Evolutionary conservation across 2,113 vertebrate genomes (phyloP).

Genomic region (Phasianus colchicus): DNA sequence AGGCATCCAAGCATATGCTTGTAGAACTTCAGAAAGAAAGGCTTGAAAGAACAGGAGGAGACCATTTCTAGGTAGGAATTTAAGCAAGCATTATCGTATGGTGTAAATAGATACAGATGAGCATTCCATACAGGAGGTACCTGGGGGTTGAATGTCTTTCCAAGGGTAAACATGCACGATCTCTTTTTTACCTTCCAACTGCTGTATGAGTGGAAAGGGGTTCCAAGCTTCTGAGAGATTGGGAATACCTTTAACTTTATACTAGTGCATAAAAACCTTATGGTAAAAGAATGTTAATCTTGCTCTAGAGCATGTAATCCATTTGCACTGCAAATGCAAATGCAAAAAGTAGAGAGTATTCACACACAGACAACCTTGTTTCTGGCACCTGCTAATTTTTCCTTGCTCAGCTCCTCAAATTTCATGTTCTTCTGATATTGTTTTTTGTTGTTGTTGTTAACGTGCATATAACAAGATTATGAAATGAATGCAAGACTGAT

Average conservation of each 20-base stretch:
- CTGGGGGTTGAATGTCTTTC: neutral
- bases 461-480: neutral
- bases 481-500: neutral
- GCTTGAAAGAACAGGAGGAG: conserved; percentile 34
- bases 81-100: conserved; percentile 11
- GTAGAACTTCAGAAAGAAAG: conserved; percentile 35
- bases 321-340: neutral
- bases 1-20: conserved; percentile 37
- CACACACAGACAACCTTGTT: neutral
- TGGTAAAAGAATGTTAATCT: neutral
- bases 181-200: neutral
- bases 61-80: conserved; percentile 39
- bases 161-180: neutral
- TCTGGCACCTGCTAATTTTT: neutral
- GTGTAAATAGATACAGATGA: neutral
- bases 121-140: fast-evolving
- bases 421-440: neutral
- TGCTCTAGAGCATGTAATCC: neutral
- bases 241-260: neutral
- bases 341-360: neutral
- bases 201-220: neutral
- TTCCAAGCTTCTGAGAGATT: neutral
- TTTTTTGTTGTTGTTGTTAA: neutral
- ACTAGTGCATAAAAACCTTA: neutral
- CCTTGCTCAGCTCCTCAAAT: neutral